Evolutionary conservation across 2,113 vertebrate genomes (phyloP), one percentile per base, ranked within the genome.

Genomic region (Hemichromis elongatus): DNA sequence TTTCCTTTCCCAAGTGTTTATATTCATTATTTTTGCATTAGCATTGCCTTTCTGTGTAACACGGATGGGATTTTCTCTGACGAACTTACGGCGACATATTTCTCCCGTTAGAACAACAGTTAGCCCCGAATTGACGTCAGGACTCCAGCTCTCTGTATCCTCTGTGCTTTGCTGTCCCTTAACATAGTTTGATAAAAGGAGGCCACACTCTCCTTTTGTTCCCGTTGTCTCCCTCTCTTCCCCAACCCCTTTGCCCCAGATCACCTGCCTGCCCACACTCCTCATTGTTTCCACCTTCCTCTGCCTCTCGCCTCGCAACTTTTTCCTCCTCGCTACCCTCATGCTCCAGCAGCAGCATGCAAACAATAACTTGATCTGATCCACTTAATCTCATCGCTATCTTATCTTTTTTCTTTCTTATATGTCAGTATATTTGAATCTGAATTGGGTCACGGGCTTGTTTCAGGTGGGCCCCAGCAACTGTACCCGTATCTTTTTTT

Each of bases 241-340:
- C 26, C n/a, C 45, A 80, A n/a, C 54, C 45, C n/a, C 11, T 57
- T 86, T 85, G 54, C 83, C 92, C 77, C 57, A 82, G 57, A 87
- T 89, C 86, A 90, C 87, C 88, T 90, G 79, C 61, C 84, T 70
- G 42, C 77, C 80, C 33, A 10, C 24, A 57, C 77, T 57, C 37
- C 50, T 83, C 70, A 80, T 90, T 90, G 80, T 92, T 85, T 79
- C 55, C 83, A 66, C 85, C 33, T 52, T 33, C 21, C 53, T 90
- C 66, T 42, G 5, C 40, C 53, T 77, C 30, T 56, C n/a, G 37
- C 35, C 79, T 14, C 18, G 42, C 55, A n/a, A 61, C 77, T 83
- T 52, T 86, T 73, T 81, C 55, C 26, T 79, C 52, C 57, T 40
- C 13, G 1, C 57, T 78, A 77, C 82, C 77, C 80, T 85, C 47